Conservation (phyloP, 2,888 invertebrate species). For the Agonopterix heracliana region DNA sequence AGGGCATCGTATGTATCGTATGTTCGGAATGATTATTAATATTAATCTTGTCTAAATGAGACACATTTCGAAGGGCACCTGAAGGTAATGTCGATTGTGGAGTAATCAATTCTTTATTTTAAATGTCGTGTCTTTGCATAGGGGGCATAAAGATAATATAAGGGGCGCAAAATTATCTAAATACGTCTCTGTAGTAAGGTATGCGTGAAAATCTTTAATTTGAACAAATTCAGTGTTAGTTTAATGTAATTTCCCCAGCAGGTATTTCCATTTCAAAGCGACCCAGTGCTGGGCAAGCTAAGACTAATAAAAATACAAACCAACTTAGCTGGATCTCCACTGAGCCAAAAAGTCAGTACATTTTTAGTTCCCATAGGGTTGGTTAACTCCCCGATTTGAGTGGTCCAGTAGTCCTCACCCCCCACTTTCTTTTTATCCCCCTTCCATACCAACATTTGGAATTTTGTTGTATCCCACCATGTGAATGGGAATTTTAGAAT, state of each 20-base stretch:
- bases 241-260: not conserved
- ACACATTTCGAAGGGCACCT: not conserved
- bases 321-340: slow-evolving; percentile 19
- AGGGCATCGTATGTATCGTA: not conserved
- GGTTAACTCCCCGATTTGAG: not conserved
- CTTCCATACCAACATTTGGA: slow-evolving; percentile 7
- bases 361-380: slow-evolving; percentile 7
- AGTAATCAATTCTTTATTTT: too few species aligned
- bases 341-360: slow-evolving; percentile 24
- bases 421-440: slow-evolving; percentile 6
- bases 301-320: slow-evolving; percentile 10
- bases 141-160: not conserved
- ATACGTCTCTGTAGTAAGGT: slow-evolving; percentile 46
- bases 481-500: slow-evolving; percentile 12
- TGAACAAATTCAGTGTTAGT: not conserved
- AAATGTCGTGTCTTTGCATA: not conserved
- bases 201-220: slow-evolving; percentile 36
- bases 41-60: not conserved
- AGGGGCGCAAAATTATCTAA: slow-evolving; percentile 33
- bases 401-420: slow-evolving; percentile 9
- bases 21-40: not conserved
- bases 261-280: not conserved
- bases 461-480: slow-evolving; percentile 15
- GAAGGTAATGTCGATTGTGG: not conserved
- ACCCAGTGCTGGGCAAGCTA: not conserved